Evolutionary conservation across 1,140 invertebrate species (phyloP).

Genomic region (Ylistrum balloti): DNA sequence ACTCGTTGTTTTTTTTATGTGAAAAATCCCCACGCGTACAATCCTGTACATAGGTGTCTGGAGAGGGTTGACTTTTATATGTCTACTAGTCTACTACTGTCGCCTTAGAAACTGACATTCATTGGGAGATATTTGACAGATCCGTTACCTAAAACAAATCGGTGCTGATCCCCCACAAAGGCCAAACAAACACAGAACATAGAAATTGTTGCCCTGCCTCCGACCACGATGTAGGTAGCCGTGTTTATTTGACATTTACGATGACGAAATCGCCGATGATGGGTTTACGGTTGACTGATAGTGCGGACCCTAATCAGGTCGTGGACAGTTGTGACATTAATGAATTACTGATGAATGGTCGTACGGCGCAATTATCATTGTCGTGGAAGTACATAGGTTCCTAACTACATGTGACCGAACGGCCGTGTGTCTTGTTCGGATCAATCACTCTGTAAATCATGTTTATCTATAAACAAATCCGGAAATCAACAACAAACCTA

Average conservation of each 20-base stretch:
- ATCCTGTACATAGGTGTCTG: neutral
- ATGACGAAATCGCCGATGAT: conserved; percentile 4
- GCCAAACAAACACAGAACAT: neutral
- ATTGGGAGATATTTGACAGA: neutral
- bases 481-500: too few species aligned
- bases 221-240: neutral
- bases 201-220: conserved; percentile 6
- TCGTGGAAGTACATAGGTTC: neutral
- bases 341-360: conserved; percentile 27
- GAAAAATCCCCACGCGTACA: neutral
- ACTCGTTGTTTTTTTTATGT: neutral
- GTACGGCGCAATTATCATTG: neutral
- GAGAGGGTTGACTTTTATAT: neutral
- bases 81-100: conserved; percentile 3
- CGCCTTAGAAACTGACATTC: conserved; percentile 6
- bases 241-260: neutral
- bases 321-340: neutral
- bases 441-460: neutral
- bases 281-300: neutral
- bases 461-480: conserved; percentile 3
- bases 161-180: neutral
- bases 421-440: too few species aligned
- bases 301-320: neutral
- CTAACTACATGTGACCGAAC: neutral
- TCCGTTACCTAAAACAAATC: conserved; percentile 38